Percentiles rank a stretch among this genome's conserved stretches.
Conservation (phyloP, 2,888 invertebrate genomes). For the Tenthredo scrophulariae region DNA sequence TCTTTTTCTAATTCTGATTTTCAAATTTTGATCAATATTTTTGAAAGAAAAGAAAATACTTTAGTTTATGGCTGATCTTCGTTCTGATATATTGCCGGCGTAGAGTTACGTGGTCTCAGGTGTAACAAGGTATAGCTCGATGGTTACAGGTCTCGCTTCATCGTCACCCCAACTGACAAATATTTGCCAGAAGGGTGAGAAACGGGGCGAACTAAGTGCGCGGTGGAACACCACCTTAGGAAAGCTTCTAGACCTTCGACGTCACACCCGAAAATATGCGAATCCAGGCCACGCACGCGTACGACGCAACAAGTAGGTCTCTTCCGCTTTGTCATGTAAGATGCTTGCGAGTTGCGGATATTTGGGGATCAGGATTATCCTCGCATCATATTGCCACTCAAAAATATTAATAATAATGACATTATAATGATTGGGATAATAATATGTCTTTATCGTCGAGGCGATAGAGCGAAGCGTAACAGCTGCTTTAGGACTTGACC, state of each 20-base stretch:
- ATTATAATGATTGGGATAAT: not conserved
- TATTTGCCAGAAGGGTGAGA: slow-evolving; percentile 45
- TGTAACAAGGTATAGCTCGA: slow-evolving; percentile 30
- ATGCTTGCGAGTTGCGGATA: not conserved
- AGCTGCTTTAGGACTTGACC: not conserved
- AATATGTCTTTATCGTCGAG: too few relatives aligned
- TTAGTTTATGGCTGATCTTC: not conserved
- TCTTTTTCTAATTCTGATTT: not conserved
- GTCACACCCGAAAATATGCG: slow-evolving; percentile 32
- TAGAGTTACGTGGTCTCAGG: slow-evolving; percentile 8
- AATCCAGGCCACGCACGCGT: slow-evolving; percentile 42
- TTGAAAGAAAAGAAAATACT: not conserved
- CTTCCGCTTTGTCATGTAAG: slow-evolving; percentile 29
- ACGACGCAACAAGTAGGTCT: slow-evolving; percentile 47
- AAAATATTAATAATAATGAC: not conserved
- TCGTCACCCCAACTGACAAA: slow-evolving; percentile 32
- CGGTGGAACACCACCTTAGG: slow-evolving; percentile 3
- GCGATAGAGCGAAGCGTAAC: not conserved
- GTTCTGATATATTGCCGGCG: not conserved
- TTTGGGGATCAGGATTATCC: not conserved
- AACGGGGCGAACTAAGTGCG: slow-evolving; percentile 43
- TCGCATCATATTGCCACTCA: not conserved
- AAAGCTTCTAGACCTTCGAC: slow-evolving; percentile 31
- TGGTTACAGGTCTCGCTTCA: slow-evolving; percentile 33
- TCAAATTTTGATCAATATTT: not conserved